A percentile compares a stretch with the other conserved stretches of the same genome.
phyloP scores from a whole-genome alignment of 2,797 vertebrate species.

The Lagocephalus sceleratus region DNA sequence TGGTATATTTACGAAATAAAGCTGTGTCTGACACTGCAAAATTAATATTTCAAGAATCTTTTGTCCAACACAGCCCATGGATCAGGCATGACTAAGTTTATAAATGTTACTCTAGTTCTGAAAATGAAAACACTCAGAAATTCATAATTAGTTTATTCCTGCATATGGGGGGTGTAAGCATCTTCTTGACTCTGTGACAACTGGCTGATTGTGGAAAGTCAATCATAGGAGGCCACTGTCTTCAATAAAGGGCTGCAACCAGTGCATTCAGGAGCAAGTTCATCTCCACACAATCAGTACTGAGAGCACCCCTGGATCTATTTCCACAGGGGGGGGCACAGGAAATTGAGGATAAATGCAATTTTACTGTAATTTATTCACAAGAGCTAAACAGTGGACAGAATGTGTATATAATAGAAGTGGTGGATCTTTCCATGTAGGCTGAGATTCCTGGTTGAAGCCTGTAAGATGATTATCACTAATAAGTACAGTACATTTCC shows the following conservation, averaged over 20 bases:
- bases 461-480: no score
- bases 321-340: not conserved
- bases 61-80: no score
- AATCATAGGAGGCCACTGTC: no score
- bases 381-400: not conserved
- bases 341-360: conserved; percentile 6
- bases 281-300: conserved; percentile 1
- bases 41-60: conserved; percentile 52
- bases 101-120: no score
- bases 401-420: not conserved
- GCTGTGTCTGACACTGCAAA: not conserved
- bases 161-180: conserved; percentile 23
- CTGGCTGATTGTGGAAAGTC: no score
- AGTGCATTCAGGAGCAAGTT: conserved; percentile 7
- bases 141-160: conserved; percentile 25
- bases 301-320: not conserved
- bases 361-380: conserved; percentile 9
- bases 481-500: no score
- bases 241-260: not conserved
- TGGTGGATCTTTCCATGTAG: not conserved
- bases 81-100: no score
- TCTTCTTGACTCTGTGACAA: no score
- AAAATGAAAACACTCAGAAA: conserved; percentile 27
- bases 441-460: no score
- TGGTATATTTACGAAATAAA: no score